Percentiles rank a stretch among this genome's conserved stretches.
These are phyloP conservation scores for Mastomys natalensis DNA, from an alignment of 2,113 vertebrate species.

Conservation along the genomic window DNA sequence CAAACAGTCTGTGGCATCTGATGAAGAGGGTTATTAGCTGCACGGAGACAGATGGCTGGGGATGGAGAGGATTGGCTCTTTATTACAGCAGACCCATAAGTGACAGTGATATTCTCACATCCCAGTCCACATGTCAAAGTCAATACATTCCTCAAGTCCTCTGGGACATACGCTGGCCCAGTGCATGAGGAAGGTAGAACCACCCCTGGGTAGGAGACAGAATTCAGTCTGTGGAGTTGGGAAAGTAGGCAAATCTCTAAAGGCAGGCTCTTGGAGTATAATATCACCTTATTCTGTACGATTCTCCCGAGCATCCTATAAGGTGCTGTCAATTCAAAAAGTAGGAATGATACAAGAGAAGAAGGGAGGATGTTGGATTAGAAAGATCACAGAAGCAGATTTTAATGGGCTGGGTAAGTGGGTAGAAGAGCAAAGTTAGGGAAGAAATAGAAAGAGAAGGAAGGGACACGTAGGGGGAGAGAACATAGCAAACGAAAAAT, in stretches of 20 bases:
- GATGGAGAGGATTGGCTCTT: constrained; percentile 83
- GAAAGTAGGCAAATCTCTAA: neutral
- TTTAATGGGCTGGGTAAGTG: neutral
- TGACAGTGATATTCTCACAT: constrained; percentile 72
- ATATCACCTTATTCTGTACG: neutral
- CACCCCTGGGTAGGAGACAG: neutral
- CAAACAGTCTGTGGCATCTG: constrained; percentile 85
- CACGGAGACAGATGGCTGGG: constrained; percentile 87
- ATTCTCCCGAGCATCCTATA: neutral
- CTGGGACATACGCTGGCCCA: neutral
- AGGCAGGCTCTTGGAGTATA: neutral
- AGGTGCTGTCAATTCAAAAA: constrained; percentile 11
- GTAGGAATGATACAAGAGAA: neutral
- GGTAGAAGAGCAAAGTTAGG: neutral
- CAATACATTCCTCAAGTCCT: constrained; percentile 46
- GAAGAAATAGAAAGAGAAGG: neutral
- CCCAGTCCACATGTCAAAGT: constrained; percentile 70
- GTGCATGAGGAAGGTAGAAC: neutral
- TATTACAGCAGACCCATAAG: constrained; percentile 68
- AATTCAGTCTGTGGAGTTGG: neutral
- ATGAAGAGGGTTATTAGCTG: constrained; percentile 87
- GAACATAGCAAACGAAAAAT: neutral
- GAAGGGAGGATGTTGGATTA: neutral
- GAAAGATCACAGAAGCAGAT: constrained; percentile 4
- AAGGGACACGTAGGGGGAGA: neutral